These are phyloP conservation scores for Orchesella flavescens DNA, from an alignment of 2,888 invertebrate species.

Conservation along the genomic window DNA sequence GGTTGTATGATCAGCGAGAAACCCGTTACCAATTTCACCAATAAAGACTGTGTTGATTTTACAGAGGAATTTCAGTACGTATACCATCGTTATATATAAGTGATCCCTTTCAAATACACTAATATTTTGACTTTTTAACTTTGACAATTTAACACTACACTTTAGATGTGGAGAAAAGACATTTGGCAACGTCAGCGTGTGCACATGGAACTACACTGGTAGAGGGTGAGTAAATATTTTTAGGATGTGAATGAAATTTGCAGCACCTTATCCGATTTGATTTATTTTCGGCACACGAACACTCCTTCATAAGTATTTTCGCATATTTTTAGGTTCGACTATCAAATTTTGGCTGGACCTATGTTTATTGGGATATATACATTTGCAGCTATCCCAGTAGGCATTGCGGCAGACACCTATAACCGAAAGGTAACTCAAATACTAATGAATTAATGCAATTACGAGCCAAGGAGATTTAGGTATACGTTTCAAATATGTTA, in stretches of 20 bases:
- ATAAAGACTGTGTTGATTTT: slow-evolving; percentile 41
- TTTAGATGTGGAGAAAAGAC: slow-evolving; percentile 39
- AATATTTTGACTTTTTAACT: background rate
- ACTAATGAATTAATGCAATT: too few relatives aligned
- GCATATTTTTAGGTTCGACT: too few relatives aligned
- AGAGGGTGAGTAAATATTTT: too few relatives aligned
- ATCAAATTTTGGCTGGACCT: slow-evolving; percentile 70
- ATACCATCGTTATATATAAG: background rate
- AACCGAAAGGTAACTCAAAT: slow-evolving; percentile 66
- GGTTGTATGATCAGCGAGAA: slow-evolving; percentile 66
- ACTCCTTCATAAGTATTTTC: too few relatives aligned
- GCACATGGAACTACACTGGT: slow-evolving; percentile 70
- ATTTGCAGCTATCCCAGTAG: slow-evolving; percentile 69
- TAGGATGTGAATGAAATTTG: too few relatives aligned
- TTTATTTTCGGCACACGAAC: too few relatives aligned
- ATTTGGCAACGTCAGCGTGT: slow-evolving; percentile 30
- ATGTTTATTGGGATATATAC: slow-evolving; percentile 71
- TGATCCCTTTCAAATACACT: too few relatives aligned
- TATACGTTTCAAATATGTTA: too few relatives aligned
- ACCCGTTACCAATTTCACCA: slow-evolving; percentile 38
- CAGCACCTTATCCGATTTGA: too few relatives aligned
- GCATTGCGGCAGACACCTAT: slow-evolving; percentile 70
- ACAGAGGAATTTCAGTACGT: slow-evolving; percentile 50
- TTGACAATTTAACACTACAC: background rate
- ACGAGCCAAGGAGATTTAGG: too few relatives aligned